Conservation (phyloP, 37 sponge, comb jelly and placozoan genomes). For the Cliona cf. orientalis region DNA sequence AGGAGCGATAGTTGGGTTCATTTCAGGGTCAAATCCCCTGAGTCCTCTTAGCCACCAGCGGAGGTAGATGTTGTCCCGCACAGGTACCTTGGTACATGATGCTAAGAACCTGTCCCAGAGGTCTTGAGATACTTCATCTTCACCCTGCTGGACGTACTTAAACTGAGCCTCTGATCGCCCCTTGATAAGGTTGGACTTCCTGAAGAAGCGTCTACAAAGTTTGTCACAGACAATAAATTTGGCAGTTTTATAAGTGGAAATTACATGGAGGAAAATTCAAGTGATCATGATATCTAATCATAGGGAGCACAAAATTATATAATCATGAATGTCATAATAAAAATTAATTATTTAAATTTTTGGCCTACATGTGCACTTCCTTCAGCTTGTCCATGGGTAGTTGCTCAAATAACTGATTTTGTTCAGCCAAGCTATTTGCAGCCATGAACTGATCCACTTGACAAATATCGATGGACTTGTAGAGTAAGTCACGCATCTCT, state of each 20-base stretch:
- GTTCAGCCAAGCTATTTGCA: slow-evolving; percentile 50
- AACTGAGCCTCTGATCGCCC: slow-evolving; percentile 40
- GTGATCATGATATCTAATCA: too few relatives aligned
- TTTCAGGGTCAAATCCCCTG: too few relatives aligned
- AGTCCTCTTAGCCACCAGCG: slow-evolving; percentile 50
- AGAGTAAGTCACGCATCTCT: too few relatives aligned
- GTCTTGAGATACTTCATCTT: slow-evolving; percentile 7
- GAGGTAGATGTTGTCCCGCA: slow-evolving; percentile 62
- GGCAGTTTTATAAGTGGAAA: too few relatives aligned
- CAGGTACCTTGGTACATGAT: slow-evolving; percentile 30
- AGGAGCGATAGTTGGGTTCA: too few relatives aligned
- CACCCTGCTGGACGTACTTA: slow-evolving; percentile 29
- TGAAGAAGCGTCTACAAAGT: neutral
- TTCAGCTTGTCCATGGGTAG: slow-evolving; percentile 35
- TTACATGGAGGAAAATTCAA: too few relatives aligned
- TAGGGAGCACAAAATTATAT: too few relatives aligned
- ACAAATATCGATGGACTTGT: neutral
- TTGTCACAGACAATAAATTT: too few relatives aligned
- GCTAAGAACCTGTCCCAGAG: slow-evolving; percentile 25
- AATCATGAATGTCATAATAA: too few relatives aligned
- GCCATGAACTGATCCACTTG: slow-evolving; percentile 54
- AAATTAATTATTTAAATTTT: too few relatives aligned
- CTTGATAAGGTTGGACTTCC: too few relatives aligned
- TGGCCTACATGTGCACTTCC: slow-evolving; percentile 22
- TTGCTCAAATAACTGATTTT: slow-evolving; percentile 23